Conservation (phyloP, 2,113 vertebrate genomes). For the Eretmochelys imbricata region DNA sequence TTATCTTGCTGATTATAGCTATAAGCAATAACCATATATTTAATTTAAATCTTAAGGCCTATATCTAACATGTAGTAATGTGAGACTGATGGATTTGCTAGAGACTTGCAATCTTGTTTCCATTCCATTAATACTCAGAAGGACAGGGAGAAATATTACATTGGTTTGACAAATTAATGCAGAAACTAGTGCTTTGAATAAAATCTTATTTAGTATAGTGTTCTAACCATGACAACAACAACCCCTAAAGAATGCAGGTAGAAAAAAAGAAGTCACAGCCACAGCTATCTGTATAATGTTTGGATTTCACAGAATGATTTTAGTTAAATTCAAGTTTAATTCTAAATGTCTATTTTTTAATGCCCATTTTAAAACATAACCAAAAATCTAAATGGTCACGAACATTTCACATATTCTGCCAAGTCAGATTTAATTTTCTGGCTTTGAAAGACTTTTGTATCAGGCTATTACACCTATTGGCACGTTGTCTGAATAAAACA, state of each 20-base stretch:
- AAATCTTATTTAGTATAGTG: neutral
- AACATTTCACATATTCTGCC: neutral
- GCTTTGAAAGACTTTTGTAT: neutral
- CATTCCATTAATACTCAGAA: neutral
- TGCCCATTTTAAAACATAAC: neutral
- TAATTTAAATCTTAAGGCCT: neutral
- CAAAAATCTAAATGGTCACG: neutral
- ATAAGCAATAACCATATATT: neutral
- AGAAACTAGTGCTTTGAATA: slow-evolving; percentile 25
- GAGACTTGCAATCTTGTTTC: neutral
- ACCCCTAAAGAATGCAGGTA: neutral
- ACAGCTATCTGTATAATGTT: neutral
- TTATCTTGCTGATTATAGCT: neutral
- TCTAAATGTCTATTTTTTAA: neutral
- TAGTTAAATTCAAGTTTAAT: neutral
- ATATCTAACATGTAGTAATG: neutral
- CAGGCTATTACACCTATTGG: neutral
- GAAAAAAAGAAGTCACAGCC: neutral
- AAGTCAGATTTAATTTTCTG: neutral
- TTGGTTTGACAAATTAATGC: neutral
- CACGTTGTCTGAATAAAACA: neutral
- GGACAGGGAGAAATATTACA: neutral
- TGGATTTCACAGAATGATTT: neutral
- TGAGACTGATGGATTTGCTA: neutral
- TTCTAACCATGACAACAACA: neutral